A percentile compares a stretch with the other conserved stretches of the same genome.
Conservation (phyloP, 2,113 vertebrate species). For the Semicossyphus pulcher region DNA sequence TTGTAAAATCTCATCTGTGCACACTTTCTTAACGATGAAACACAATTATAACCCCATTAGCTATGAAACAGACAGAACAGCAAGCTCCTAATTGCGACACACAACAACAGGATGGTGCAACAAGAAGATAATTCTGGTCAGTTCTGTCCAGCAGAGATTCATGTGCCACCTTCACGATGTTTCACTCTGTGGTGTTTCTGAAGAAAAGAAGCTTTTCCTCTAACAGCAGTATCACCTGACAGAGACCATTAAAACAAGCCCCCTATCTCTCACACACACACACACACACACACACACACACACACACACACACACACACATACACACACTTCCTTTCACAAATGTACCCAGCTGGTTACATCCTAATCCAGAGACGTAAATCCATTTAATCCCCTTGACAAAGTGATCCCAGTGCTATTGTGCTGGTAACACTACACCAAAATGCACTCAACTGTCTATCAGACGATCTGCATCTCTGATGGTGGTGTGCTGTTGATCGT, state of each 20-base stretch:
- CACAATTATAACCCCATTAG: conserved; percentile 9
- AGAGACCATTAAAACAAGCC: conserved; percentile 68
- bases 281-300: conserved; percentile 43
- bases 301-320: conserved; percentile 16
- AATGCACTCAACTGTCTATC: conserved; percentile 74
- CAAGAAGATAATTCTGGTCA: neutral
- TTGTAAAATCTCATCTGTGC: too few relatives aligned
- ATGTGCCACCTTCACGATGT: conserved; percentile 12
- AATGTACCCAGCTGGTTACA: conserved; percentile 81
- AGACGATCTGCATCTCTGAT: conserved; percentile 61
- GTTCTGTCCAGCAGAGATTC: neutral
- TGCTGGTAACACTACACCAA: conserved; percentile 75
- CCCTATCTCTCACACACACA: conserved; percentile 31
- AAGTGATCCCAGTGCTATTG: conserved; percentile 79
- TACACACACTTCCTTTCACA: conserved; percentile 62
- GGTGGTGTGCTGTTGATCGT: conserved; percentile 50
- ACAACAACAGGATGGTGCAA: neutral
- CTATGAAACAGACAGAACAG: neutral
- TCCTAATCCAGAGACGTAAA: conserved; percentile 80
- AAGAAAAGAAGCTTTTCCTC: conserved; percentile 54
- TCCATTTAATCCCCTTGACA: conserved; percentile 81
- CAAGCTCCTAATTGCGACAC: neutral
- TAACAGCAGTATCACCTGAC: conserved; percentile 65
- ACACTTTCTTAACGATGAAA: neutral
- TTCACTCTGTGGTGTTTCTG: conserved; percentile 23